These are phyloP conservation scores for Paraplagusia blochii DNA, from an alignment of 2,113 vertebrate genomes.

Conservation along the genomic window DNA sequence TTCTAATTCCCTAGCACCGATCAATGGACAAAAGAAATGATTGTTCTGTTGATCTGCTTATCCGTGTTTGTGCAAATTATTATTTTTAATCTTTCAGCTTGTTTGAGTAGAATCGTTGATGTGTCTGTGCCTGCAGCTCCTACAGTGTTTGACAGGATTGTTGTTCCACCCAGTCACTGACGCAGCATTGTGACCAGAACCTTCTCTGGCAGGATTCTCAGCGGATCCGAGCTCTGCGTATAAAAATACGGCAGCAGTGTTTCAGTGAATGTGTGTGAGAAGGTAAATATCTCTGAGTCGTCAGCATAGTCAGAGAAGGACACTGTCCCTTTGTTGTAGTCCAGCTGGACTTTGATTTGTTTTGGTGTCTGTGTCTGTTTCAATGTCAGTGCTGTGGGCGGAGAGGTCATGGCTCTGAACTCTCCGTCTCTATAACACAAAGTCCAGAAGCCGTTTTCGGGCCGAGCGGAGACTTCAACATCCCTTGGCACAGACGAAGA, in stretches of 20 bases:
- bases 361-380: slow-evolving; percentile 35
- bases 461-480: slow-evolving; percentile 56
- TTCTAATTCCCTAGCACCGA: too few relatives aligned
- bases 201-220: slow-evolving; percentile 65
- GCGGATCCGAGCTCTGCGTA: slow-evolving; percentile 61
- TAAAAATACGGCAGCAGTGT: slow-evolving; percentile 73
- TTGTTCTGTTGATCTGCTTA: too few relatives aligned
- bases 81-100: too few relatives aligned
- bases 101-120: background rate
- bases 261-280: slow-evolving; percentile 62
- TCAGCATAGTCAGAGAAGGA: slow-evolving; percentile 57
- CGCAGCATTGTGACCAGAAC: slow-evolving; percentile 54
- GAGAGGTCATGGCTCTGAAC: slow-evolving; percentile 70
- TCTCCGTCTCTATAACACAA: slow-evolving; percentile 68
- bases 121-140: background rate
- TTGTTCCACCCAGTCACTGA: slow-evolving; percentile 11
- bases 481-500: slow-evolving; percentile 58
- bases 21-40: too few relatives aligned
- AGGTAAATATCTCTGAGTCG: slow-evolving; percentile 54
- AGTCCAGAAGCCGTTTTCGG: slow-evolving; percentile 78
- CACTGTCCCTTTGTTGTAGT: slow-evolving; percentile 67
- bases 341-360: slow-evolving; percentile 66
- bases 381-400: slow-evolving; percentile 48
- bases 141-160: background rate
- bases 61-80: too few relatives aligned